phyloP scores from a whole-genome alignment of 2,888 invertebrate genomes.

The Adelognathus sp. region DNA sequence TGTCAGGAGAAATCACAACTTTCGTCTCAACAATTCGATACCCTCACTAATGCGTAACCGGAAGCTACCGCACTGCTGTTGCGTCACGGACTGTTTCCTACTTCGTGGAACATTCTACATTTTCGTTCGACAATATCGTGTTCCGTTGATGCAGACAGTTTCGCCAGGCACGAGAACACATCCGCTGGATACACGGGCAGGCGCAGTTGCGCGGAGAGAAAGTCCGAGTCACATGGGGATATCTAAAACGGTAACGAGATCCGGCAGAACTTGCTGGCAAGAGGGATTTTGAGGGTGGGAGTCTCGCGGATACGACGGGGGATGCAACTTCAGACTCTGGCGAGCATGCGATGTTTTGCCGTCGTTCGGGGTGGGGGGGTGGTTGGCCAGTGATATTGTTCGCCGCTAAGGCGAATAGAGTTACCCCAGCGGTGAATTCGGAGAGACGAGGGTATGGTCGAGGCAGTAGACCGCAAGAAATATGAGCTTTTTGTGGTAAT shows the following conservation, averaged over 20 bases:
- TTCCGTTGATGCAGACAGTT: slow-evolving; percentile 11
- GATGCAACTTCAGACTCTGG: slow-evolving; percentile 24
- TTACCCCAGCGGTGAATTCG: slow-evolving; percentile 34
- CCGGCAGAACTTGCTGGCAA: not conserved
- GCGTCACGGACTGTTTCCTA: not conserved
- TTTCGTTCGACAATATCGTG: slow-evolving; percentile 30
- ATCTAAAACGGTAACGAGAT: slow-evolving; percentile 43
- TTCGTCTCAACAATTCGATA: slow-evolving; percentile 4
- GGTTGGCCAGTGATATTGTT: slow-evolving; percentile 54
- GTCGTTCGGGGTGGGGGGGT: slow-evolving; percentile 52
- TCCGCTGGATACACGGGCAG: not conserved
- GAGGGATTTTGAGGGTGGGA: not conserved
- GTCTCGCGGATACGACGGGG: slow-evolving; percentile 15
- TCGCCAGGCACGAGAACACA: not conserved
- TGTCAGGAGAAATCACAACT: not conserved
- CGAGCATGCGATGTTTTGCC: slow-evolving; percentile 35
- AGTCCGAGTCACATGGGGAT: slow-evolving; percentile 29
- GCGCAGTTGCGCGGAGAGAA: not conserved
- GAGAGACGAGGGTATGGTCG: slow-evolving; percentile 1
- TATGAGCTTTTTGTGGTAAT: slow-evolving; percentile 57
- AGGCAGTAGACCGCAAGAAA: slow-evolving; percentile 53
- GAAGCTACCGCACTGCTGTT: not conserved
- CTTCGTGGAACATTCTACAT: slow-evolving; percentile 10
- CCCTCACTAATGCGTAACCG: not conserved
- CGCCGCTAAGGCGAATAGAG: no score